Conservation (phyloP, 2,888 invertebrate species). For the Andrena camellia region DNA sequence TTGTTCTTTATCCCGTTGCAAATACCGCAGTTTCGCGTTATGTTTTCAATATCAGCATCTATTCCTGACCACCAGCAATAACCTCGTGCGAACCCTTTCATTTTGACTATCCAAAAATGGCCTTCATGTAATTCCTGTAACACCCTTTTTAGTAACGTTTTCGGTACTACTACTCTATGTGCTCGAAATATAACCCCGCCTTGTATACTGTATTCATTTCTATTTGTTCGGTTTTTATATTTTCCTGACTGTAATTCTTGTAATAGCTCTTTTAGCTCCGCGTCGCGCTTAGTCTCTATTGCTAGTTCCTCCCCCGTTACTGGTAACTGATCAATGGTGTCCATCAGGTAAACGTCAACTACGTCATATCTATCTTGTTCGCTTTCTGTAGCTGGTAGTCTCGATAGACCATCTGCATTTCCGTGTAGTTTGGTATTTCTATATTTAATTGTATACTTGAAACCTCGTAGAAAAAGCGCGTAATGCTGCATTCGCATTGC, state of each 20-base stretch:
- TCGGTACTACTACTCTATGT: background rate
- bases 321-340: constrained; percentile 1
- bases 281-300: background rate
- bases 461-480: constrained; percentile 6
- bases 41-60: background rate
- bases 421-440: constrained; percentile 10
- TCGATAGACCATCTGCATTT: constrained; percentile 19
- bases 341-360: constrained; percentile 14
- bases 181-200: background rate
- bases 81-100: background rate
- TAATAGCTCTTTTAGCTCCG: background rate
- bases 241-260: background rate
- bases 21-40: background rate
- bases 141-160: background rate
- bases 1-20: background rate
- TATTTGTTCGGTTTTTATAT: background rate
- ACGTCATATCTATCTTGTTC: background rate
- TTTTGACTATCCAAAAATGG: background rate
- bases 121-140: background rate
- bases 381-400: background rate
- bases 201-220: background rate
- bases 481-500: constrained; percentile 35
- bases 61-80: background rate
- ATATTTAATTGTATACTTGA: background rate
- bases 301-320: constrained; percentile 5